phyloP scores from a whole-genome alignment of 2,888 invertebrate genomes.

The Diaphora mendica region DNA sequence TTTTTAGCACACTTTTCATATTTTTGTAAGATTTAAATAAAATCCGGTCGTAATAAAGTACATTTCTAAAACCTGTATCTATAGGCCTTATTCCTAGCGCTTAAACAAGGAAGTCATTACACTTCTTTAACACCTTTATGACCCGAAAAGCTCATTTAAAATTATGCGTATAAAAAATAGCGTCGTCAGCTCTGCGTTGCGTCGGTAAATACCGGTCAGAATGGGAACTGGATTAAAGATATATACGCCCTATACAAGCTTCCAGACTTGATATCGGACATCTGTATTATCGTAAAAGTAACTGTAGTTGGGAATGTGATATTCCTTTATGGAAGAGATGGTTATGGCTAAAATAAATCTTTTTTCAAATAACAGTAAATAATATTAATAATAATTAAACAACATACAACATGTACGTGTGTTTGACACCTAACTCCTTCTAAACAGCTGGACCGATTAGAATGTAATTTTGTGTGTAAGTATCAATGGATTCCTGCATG shows the following conservation, averaged over 20 bases:
- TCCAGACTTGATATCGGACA: background rate
- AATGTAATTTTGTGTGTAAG: background rate
- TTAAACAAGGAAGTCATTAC: background rate
- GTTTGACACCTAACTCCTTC: too few relatives aligned
- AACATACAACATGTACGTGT: background rate
- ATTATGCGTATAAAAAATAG: background rate
- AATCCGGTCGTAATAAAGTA: background rate
- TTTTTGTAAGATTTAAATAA: background rate
- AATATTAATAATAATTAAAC: background rate
- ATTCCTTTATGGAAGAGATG: background rate
- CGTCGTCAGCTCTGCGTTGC: background rate
- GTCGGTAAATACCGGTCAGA: background rate
- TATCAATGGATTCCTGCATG: too few relatives aligned
- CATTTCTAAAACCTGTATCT: background rate
- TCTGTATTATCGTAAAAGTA: slow-evolving; percentile 2
- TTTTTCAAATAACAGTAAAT: background rate
- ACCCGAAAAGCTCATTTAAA: background rate
- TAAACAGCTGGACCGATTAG: too few relatives aligned
- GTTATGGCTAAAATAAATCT: background rate
- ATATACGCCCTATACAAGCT: background rate
- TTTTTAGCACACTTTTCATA: background rate
- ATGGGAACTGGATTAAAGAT: background rate
- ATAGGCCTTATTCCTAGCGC: background rate
- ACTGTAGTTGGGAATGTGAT: background rate
- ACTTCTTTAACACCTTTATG: background rate